Percentiles rank a stretch among this genome's conserved stretches.
These are phyloP conservation scores for Ficedula albicollis DNA, from an alignment of 2,797 vertebrate genomes.

Conservation along the genomic window DNA sequence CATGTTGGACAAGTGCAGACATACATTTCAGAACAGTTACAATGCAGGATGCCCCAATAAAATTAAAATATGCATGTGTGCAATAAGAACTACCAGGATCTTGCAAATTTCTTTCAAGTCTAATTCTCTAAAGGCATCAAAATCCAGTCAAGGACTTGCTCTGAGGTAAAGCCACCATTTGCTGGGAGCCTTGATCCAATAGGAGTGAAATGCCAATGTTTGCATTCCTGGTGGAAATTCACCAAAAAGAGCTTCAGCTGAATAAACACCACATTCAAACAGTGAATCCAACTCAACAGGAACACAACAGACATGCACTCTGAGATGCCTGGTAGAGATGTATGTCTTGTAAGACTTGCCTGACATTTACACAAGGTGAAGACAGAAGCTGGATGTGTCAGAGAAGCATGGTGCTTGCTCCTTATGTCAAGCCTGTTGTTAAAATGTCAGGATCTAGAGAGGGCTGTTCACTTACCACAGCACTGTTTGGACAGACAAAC, in stretches of 20 bases:
- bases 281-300: neutral
- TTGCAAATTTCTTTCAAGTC: neutral
- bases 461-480: neutral
- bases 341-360: neutral
- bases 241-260: neutral
- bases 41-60: neutral
- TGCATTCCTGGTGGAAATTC: neutral
- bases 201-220: neutral
- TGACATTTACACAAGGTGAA: constrained; percentile 55
- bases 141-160: neutral
- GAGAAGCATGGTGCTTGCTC: neutral
- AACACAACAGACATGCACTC: neutral
- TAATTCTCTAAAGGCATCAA: neutral
- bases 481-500: constrained; percentile 24
- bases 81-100: neutral
- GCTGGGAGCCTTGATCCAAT: neutral
- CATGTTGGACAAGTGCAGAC: neutral
- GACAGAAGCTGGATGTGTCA: constrained; percentile 17
- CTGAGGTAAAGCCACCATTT: neutral
- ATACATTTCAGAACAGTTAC: neutral
- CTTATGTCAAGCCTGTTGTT: constrained; percentile 10
- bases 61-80: neutral
- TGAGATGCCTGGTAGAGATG: neutral
- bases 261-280: neutral
- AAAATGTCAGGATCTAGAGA: constrained; percentile 36